These are phyloP conservation scores for Erebia epiphron DNA, from an alignment of 2,888 invertebrate species.

Conservation along the genomic window DNA sequence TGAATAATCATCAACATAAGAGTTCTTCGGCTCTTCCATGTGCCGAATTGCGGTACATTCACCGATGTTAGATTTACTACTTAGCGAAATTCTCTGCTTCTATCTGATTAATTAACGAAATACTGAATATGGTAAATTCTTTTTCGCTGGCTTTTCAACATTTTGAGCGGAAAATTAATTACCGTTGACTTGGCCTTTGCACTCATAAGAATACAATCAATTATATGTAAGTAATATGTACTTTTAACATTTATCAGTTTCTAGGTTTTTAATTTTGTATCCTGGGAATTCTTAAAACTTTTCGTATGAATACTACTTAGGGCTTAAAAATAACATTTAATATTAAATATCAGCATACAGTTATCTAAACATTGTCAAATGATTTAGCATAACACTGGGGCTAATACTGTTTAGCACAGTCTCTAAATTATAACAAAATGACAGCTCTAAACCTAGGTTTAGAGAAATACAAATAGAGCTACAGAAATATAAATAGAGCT, in stretches of 20 bases:
- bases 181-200: not conserved
- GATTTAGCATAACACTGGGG: no score
- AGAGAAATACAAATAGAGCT: no score
- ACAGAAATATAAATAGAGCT: no score
- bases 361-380: no score
- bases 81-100: not conserved
- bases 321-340: no score
- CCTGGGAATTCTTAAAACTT: not conserved
- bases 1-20: conserved; percentile 41
- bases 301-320: no score
- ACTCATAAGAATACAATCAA: not conserved
- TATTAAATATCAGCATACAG: no score
- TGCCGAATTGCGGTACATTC: conserved; percentile 30
- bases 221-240: not conserved
- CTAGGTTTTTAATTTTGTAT: not conserved
- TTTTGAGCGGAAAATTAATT: not conserved
- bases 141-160: not conserved
- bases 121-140: not conserved
- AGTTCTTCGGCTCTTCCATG: conserved; percentile 15
- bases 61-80: conserved; percentile 24
- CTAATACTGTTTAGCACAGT: no score
- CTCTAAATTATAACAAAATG: no score
- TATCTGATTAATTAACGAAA: conserved; percentile 11
- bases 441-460: no score
- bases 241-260: not conserved